These are phyloP conservation scores for Sphaerophoria rueppellii DNA, from an alignment of 2,888 invertebrate species.

Conservation along the genomic window DNA sequence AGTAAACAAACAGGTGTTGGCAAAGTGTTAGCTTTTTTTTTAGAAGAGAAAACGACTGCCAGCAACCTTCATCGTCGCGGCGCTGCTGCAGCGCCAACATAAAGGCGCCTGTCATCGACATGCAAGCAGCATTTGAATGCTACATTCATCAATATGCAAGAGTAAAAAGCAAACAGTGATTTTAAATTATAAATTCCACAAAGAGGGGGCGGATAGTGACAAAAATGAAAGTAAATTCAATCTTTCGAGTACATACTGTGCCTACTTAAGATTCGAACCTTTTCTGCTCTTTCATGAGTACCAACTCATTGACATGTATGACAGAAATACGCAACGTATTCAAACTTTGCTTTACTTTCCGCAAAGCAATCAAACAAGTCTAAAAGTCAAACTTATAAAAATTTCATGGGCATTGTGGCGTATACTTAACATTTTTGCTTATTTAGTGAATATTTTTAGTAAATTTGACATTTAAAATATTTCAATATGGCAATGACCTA, in stretches of 20 bases:
- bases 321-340: neutral
- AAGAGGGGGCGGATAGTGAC: neutral
- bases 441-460: too few relatives aligned
- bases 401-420: neutral
- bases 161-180: conserved; percentile 1
- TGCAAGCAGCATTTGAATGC: conserved; percentile 8
- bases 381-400: neutral
- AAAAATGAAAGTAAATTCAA: conserved; percentile 6
- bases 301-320: too few relatives aligned
- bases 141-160: conserved; percentile 20
- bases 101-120: conserved; percentile 10
- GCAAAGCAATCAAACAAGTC: neutral
- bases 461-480: too few relatives aligned
- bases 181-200: neutral
- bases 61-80: neutral
- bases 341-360: neutral
- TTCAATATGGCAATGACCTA: too few relatives aligned
- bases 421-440: neutral
- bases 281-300: too few relatives aligned
- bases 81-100: neutral
- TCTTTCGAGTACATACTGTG: neutral
- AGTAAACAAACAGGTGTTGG: conserved; percentile 18
- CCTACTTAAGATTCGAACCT: neutral
- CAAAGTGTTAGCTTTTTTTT: neutral
- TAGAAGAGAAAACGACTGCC: conserved; percentile 30